These are phyloP conservation scores for Phocides pigmalion DNA, from an alignment of 1,140 invertebrate species.

Conservation along the genomic window DNA sequence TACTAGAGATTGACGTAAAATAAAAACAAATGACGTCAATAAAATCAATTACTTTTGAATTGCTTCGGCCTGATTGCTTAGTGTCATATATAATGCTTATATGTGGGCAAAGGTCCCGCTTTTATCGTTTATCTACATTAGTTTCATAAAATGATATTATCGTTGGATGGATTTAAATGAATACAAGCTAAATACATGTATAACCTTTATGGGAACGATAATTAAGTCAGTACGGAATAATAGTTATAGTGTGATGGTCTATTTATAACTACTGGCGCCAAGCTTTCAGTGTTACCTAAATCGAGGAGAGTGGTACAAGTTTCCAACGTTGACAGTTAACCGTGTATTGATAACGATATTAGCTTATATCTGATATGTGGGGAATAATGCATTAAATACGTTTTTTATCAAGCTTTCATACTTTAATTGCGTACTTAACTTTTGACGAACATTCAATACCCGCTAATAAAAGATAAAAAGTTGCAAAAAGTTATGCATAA, in stretches of 20 bases:
- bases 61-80: background rate
- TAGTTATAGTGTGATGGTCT: too few relatives aligned
- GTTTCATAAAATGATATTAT: too few relatives aligned
- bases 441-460: conserved; percentile 9
- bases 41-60: background rate
- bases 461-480: conserved; percentile 9
- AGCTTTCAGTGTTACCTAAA: background rate
- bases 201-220: too few relatives aligned
- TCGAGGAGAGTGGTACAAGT: background rate
- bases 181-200: too few relatives aligned
- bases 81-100: too few relatives aligned
- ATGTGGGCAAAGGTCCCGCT: too few relatives aligned
- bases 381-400: conserved; percentile 17
- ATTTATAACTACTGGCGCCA: background rate
- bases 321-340: background rate
- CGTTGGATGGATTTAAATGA: too few relatives aligned
- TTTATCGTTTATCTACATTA: too few relatives aligned
- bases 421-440: conserved; percentile 12
- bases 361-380: conserved; percentile 7
- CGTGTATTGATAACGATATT: conserved; percentile 3
- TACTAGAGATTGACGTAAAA: background rate
- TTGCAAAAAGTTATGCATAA: background rate
- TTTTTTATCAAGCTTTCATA: conserved; percentile 17
- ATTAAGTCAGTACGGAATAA: too few relatives aligned
- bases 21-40: background rate